These are phyloP conservation scores for Zaprionus gabonicus DNA, from an alignment of 1,140 invertebrate genomes.

Conservation along the genomic window DNA sequence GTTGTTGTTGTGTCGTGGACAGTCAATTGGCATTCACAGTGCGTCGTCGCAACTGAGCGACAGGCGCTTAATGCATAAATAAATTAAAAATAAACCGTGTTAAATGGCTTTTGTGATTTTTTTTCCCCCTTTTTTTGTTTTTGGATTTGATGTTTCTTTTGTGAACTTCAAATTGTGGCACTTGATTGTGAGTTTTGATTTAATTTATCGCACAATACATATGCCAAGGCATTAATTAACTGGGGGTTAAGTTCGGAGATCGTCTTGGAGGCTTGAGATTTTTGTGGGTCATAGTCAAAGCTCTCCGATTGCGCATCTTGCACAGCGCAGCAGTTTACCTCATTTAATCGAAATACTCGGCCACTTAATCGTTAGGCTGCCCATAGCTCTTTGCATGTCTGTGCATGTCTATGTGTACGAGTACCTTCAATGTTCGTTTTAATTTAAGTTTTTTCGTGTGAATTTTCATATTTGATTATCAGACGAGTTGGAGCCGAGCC, in stretches of 20 bases:
- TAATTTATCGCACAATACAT: conserved; percentile 33
- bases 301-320: conserved; percentile 16
- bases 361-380: conserved; percentile 28
- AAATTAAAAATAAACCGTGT: conserved; percentile 62
- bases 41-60: conserved; percentile 41
- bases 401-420: not conserved
- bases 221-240: conserved; percentile 26
- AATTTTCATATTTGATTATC: conserved; percentile 54
- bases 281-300: conserved; percentile 45
- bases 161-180: conserved; percentile 46
- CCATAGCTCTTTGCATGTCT: not conserved
- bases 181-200: conserved; percentile 44
- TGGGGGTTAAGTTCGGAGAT: conserved; percentile 30
- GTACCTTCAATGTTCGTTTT: conserved; percentile 31
- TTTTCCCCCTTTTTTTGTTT: not conserved
- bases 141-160: conserved; percentile 12
- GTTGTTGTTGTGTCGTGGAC: conserved; percentile 14
- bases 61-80: conserved; percentile 60
- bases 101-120: conserved; percentile 49
- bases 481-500: conserved; percentile 2
- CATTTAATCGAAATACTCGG: conserved; percentile 60
- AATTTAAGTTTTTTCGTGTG: conserved; percentile 49
- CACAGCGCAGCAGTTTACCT: conserved; percentile 36
- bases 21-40: conserved; percentile 56
- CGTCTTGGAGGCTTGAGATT: conserved; percentile 1